Base-by-base conservation (phyloP, 2,113 vertebrate genomes). In the Forbesichthys agassizii region DNA sequence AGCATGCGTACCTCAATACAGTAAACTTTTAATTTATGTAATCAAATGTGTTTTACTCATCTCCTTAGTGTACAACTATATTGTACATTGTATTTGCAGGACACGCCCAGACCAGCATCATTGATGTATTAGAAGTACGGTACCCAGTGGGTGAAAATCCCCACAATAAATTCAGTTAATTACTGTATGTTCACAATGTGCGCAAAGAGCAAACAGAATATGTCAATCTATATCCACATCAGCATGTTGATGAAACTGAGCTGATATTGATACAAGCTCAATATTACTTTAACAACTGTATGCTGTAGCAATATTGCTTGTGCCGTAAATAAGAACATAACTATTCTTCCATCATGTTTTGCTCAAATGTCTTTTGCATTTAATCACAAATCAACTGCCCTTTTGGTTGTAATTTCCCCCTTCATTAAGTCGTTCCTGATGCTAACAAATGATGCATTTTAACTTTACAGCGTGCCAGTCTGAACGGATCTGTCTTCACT, bases 391-490 rank as follows among this genome's bases (percentile, higher is more conserved):
- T 42, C 36, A 42, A 5, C 36, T 51, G 46, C 14, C 18, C 60
- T 47, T 62, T 56, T 66, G 14, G 11, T 56, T 42, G 53, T 54
- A 6, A 71, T 74, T 68, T 42, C 55, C 48, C 16, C 36, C 18
- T 68, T 70, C 51, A 55, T 68, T 52, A 51, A 6, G 36, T 77
- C 27, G 68, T 49, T 48, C 48, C 67, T 66, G 56, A 80, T 65
- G 36, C 68, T 83, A 79, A 85, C 33, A 48, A 11, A 71, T 84
- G 54, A 85, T 83, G 75, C 36, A 33, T 73, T 79, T 86, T 47
- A 85, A 73, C 74, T 71, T 74, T 33, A 80, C 64, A 66, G 64
- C 18, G 59, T 71, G 71, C 20, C 20, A 7, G 54, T 68, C 71
- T 70, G 56, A 78, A 49, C 64, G 49, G 60, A 79, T 53, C 49